Percentiles rank a stretch among this genome's conserved stretches.
Conservation (phyloP, 2,113 vertebrate genomes). For the Passer montanus region DNA sequence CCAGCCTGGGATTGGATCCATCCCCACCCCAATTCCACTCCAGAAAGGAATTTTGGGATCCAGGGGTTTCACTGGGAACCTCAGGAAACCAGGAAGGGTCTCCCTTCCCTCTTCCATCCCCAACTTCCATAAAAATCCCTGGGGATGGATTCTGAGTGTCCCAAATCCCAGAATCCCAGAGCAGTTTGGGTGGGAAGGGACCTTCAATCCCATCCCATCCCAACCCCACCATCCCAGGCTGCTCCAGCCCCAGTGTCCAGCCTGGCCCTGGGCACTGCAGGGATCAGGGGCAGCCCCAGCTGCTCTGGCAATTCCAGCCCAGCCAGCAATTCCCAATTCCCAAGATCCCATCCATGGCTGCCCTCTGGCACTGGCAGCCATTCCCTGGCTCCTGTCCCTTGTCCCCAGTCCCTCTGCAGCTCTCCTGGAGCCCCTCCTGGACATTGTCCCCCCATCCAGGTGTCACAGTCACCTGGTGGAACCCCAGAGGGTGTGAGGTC, state of each 20-base stretch:
- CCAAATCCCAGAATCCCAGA: rapidly evolving
- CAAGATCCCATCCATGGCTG: rapidly evolving
- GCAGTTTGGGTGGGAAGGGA: too few relatives aligned
- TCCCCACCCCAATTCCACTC: too few relatives aligned
- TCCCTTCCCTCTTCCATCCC: too few relatives aligned
- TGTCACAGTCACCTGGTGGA: background rate
- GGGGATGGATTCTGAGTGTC: background rate
- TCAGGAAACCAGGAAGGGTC: too few relatives aligned
- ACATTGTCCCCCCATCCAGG: rapidly evolving
- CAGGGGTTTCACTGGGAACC: too few relatives aligned
- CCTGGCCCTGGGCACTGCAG: background rate
- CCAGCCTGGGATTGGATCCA: too few relatives aligned
- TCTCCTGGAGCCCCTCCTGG: background rate
- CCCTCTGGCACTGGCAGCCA: background rate
- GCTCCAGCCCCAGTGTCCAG: background rate
- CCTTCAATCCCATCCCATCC: rapidly evolving
- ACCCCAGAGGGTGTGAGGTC: background rate
- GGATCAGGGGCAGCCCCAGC: background rate
- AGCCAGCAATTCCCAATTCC: background rate
- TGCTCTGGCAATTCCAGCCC: background rate
- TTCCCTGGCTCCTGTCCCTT: background rate
- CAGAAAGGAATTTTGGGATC: too few relatives aligned
- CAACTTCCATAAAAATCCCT: too few relatives aligned
- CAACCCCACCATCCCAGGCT: too few relatives aligned
- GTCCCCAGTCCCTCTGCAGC: background rate